Conservation (phyloP, 2,888 invertebrate species). For the Hyles lineata region DNA sequence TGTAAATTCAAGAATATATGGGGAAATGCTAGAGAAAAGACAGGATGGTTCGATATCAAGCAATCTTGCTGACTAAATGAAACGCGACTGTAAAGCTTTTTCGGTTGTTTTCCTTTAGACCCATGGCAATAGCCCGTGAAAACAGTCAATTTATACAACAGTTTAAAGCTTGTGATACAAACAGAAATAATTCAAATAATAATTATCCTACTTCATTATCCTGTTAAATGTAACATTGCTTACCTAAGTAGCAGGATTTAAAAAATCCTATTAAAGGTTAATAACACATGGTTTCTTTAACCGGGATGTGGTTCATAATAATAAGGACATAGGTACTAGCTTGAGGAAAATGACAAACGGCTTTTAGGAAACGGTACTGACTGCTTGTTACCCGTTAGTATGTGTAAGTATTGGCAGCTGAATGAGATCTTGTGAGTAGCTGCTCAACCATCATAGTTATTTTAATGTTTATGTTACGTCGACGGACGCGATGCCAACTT, state of each 20-base stretch:
- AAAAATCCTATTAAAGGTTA: neutral
- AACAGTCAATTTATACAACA: no score
- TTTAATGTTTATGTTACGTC: conserved; percentile 71
- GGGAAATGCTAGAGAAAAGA: no score
- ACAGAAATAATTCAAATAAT: no score
- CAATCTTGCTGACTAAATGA: no score
- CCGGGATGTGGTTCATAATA: neutral
- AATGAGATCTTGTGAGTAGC: conserved; percentile 63
- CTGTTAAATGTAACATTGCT: neutral
- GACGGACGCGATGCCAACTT: conserved; percentile 68
- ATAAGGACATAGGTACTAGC: neutral
- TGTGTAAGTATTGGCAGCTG: conserved; percentile 57
- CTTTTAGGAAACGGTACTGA: neutral
- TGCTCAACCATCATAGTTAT: conserved; percentile 68
- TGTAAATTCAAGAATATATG: no score
- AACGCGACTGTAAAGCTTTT: no score
- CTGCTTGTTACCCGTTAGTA: conserved; percentile 5
- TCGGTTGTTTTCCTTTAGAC: no score
- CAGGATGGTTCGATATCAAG: no score
- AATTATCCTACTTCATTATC: no score
- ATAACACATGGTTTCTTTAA: neutral
- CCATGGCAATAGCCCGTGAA: no score
- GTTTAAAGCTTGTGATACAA: no score
- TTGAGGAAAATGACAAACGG: neutral
- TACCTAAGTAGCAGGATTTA: neutral